phyloP scores from a whole-genome alignment of 2,113 vertebrate species.

The Pelecanoides urinatrix region DNA sequence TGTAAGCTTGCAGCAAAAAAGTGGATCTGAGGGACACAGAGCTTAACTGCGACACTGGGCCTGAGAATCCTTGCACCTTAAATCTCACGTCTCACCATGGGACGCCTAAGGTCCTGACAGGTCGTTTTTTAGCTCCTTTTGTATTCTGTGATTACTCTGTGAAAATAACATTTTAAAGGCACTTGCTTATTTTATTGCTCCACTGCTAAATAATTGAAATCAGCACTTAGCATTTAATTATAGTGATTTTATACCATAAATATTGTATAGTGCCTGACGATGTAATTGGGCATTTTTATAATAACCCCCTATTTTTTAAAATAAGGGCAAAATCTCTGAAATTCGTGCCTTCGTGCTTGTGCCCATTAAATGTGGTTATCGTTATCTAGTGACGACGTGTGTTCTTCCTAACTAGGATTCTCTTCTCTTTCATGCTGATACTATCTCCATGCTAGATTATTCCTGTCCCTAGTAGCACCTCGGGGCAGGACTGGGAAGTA shows the following conservation, averaged over 20 bases:
- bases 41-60: not conserved
- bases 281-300: constrained; percentile 23
- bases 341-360: not conserved
- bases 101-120: not conserved
- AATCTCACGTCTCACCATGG: not conserved
- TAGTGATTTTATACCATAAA: constrained; percentile 5
- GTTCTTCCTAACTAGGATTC: not conserved
- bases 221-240: constrained; percentile 4
- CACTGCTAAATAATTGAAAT: constrained; percentile 5
- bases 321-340: not conserved
- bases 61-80: not conserved
- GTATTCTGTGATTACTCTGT: not conserved
- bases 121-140: not conserved
- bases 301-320: not conserved
- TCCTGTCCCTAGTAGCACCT: constrained; percentile 8
- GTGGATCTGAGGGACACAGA: not conserved
- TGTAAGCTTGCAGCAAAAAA: not conserved
- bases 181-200: constrained; percentile 9
- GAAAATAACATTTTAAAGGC: not conserved
- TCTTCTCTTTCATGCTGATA: not conserved
- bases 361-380: constrained; percentile 26
- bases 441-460: not conserved
- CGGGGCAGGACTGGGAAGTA: not conserved
- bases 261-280: not conserved
- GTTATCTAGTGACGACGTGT: not conserved